phyloP scores from a whole-genome alignment of 2,888 invertebrate genomes.

The Dendrolimus houi region DNA sequence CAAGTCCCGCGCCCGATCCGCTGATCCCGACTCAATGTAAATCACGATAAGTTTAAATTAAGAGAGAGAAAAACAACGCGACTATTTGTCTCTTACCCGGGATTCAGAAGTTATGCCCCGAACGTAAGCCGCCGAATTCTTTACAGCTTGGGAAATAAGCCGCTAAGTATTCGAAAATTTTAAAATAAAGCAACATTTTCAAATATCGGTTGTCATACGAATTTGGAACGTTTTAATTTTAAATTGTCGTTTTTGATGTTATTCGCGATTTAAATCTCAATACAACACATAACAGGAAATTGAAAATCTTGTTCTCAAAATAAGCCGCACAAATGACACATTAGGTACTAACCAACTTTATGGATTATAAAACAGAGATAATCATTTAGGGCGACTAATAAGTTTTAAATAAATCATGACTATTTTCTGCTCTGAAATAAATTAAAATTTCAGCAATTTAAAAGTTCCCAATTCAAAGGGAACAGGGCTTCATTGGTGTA shows the following conservation, averaged over 20 bases:
- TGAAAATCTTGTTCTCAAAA: too few species aligned
- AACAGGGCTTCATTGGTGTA: not conserved
- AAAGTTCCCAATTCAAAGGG: not conserved
- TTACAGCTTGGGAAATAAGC: too few species aligned
- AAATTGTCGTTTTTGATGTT: too few species aligned
- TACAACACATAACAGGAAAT: too few species aligned
- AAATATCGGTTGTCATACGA: too few species aligned
- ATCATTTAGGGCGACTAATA: not conserved
- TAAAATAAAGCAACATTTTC: too few species aligned
- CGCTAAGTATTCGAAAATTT: too few species aligned
- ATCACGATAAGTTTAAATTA: conserved; percentile 48
- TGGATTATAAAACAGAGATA: not conserved
- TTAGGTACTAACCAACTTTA: too few species aligned
- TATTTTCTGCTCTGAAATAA: not conserved
- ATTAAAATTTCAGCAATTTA: not conserved
- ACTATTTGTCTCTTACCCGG: conserved; percentile 17
- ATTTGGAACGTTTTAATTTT: too few species aligned
- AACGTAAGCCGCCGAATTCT: not conserved
- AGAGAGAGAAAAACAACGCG: conserved; percentile 17
- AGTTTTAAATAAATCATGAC: not conserved
- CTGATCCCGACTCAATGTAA: conserved; percentile 37
- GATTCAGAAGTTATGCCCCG: not conserved
- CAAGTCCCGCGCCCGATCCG: conserved; percentile 46
- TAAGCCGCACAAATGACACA: too few species aligned
- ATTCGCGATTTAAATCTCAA: too few species aligned